A percentile compares a stretch with the other conserved stretches of the same genome.
Evolutionary conservation across 2,113 vertebrate genomes (phyloP).

Genomic region (Ceyx margarethae): DNA sequence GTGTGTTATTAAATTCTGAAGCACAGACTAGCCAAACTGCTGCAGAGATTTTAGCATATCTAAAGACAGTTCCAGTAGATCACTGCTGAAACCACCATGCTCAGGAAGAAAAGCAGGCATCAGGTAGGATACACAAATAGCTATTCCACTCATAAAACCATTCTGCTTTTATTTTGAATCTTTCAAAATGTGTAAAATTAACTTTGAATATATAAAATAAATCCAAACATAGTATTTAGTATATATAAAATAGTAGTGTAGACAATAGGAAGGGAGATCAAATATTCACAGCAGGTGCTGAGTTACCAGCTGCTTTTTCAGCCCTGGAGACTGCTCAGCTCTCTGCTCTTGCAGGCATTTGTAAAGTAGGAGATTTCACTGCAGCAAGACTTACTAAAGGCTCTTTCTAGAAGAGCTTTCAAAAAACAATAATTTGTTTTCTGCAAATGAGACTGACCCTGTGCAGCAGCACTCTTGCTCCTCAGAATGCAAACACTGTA

Average conservation of each 20-base stretch:
- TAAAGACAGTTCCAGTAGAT: neutral
- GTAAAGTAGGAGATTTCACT: neutral
- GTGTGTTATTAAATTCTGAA: neutral
- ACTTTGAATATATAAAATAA: neutral
- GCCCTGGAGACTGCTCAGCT: neutral
- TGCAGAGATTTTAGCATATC: neutral
- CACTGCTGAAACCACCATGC: neutral
- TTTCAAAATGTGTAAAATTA: neutral
- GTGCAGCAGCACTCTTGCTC: neutral
- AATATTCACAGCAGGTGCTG: neutral
- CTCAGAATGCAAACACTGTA: neutral
- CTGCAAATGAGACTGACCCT: neutral
- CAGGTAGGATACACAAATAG: neutral
- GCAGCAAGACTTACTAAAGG: neutral
- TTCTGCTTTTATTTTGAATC: neutral
- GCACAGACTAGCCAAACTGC: neutral
- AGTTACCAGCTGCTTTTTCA: neutral
- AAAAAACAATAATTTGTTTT: neutral
- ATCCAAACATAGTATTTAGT: neutral
- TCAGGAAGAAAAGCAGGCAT: neutral
- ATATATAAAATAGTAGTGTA: neutral
- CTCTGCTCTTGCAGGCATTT: neutral
- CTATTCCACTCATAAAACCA: neutral
- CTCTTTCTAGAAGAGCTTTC: neutral
- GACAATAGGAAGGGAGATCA: neutral